Base-by-base conservation (phyloP, 2,888 invertebrate species). In the Lepidocyrtoides sp. region DNA sequence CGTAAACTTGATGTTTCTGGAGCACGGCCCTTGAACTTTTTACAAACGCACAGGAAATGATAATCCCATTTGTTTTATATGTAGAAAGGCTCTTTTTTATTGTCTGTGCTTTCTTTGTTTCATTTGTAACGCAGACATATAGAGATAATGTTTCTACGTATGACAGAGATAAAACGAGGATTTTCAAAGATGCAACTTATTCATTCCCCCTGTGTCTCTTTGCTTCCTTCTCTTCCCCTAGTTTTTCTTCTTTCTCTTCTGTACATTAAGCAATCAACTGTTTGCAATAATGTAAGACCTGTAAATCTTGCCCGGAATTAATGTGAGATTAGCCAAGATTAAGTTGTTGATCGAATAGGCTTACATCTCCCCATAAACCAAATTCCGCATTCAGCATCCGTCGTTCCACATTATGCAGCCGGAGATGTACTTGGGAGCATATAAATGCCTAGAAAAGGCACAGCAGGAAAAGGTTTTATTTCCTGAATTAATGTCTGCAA, bases 321-420 rank as follows among this genome's bases (percentile, higher is more conserved):
- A 77, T 84, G 79, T 57, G 36, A 69, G 89, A 90, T 90, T 90
- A 90, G 84, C 54, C 44, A 54, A 84, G 89, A 90, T 90, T 90
- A 79, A 90, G 84, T 63, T 89, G 89, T 72, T 54, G 69, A 82
- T 82, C 72, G 82, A 82, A 89, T 20, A 79, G 57, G 75, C 75
- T 79, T 57, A 57, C 29, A n/a, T 2, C 32, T 32, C 20, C 23
- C 57, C 48, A 79, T 79, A 57, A 79, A 79, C 54, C 36, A 79
- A 57, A 36, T 57, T 69, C 36, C 12, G n/a, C 66, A 69, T 36
- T 36, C 32, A 69, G 4, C 36, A 48, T 41, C 20, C n/a, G 44
- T 72, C 63, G 41, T 72, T 17, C 36, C 41, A 41, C 26, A n/a
- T n/a, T n/a, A 20, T 41, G 17, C 1, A 20, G 41, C 72, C 10